phyloP scores from a whole-genome alignment of 2,888 invertebrate species.

The Papilio demoleus region DNA sequence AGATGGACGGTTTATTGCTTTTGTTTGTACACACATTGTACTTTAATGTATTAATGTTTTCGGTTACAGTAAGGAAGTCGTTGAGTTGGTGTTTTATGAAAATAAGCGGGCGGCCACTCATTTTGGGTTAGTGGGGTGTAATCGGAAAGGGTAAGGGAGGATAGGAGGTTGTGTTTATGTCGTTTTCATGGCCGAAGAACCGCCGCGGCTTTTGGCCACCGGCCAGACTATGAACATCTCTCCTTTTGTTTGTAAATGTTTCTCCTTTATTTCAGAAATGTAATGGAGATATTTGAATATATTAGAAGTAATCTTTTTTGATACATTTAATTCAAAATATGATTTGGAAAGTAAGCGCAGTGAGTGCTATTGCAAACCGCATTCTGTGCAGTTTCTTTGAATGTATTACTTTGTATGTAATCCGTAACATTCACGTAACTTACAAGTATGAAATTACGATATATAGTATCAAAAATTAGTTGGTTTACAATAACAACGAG shows the following conservation, averaged over 20 bases:
- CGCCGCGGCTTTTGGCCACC: constrained; percentile 69
- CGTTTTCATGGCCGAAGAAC: constrained; percentile 71
- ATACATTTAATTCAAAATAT: constrained; percentile 39
- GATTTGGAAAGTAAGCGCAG: constrained; percentile 2
- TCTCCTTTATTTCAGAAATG: constrained; percentile 42
- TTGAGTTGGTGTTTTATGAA: constrained; percentile 78
- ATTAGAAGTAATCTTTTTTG: constrained; percentile 31
- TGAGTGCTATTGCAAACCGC: constrained; percentile 9
- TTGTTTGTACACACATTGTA: constrained; percentile 42
- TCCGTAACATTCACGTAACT: not conserved
- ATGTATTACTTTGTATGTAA: not conserved
- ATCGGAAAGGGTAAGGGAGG: constrained; percentile 49
- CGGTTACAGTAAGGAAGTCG: constrained; percentile 62
- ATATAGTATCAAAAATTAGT: not conserved
- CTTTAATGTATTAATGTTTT: constrained; percentile 62
- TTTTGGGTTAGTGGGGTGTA: constrained; percentile 67
- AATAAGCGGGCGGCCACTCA: constrained; percentile 81
- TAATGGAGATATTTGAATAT: constrained; percentile 41
- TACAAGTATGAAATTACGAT: not conserved
- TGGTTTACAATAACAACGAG: too few species aligned
- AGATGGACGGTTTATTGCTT: not conserved
- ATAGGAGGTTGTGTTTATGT: constrained; percentile 66
- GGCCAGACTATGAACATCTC: constrained; percentile 68
- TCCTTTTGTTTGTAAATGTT: constrained; percentile 67
- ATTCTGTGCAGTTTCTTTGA: constrained; percentile 24